phyloP scores from a whole-genome alignment of 2,113 vertebrate species.

The Syrmaticus mikado region DNA sequence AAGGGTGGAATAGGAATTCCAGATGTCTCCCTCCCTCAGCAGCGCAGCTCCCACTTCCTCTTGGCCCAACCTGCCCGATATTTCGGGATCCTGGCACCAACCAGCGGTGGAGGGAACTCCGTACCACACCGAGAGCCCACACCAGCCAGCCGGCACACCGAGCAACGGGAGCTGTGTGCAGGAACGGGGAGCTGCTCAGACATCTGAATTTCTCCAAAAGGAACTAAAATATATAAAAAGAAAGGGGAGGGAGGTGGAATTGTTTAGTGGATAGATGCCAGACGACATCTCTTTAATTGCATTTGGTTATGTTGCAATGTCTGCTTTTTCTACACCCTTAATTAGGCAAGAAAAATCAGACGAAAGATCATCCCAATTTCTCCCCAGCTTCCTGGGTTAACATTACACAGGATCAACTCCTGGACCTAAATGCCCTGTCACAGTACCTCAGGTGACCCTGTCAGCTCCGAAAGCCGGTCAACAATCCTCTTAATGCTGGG shows the following conservation, averaged over 20 bases:
- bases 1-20: constrained; percentile 43
- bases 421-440: constrained; percentile 62
- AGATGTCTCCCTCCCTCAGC: constrained; percentile 29
- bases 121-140: neutral
- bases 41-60: constrained; percentile 52
- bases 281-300: constrained; percentile 59
- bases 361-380: constrained; percentile 54
- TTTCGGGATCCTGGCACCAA: constrained; percentile 58
- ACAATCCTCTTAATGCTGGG: constrained; percentile 61
- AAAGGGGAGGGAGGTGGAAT: neutral
- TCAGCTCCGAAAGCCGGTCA: constrained; percentile 69
- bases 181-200: neutral
- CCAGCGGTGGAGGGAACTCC: constrained; percentile 24
- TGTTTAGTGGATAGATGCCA: constrained; percentile 59
- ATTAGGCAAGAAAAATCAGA: constrained; percentile 51
- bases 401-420: constrained; percentile 45
- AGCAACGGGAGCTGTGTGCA: neutral
- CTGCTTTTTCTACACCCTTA: constrained; percentile 62
- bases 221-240: constrained; percentile 6
- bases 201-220: constrained; percentile 28
- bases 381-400: constrained; percentile 36
- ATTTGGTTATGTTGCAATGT: constrained; percentile 56
- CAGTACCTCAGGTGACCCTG: constrained; percentile 73
- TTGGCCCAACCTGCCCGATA: constrained; percentile 44
- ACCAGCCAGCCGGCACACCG: too few species aligned